phyloP scores from a whole-genome alignment of 2,888 invertebrate species.

The Mystacides longicornis region DNA sequence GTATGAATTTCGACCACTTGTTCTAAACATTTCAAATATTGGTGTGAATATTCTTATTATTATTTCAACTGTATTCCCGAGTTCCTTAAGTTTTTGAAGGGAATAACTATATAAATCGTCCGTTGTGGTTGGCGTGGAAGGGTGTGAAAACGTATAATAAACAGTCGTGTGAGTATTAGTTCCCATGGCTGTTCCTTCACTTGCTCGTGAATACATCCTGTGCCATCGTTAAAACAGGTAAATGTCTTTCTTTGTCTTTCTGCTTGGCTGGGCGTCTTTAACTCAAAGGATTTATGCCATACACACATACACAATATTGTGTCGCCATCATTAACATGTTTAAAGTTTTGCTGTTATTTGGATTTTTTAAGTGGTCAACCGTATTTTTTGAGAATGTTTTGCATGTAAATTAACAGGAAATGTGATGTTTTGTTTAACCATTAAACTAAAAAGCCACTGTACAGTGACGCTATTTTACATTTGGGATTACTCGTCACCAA shows the following conservation, averaged over 20 bases:
- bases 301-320: background rate
- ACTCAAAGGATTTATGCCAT: background rate
- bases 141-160: background rate
- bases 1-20: no score
- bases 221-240: conserved; percentile 16
- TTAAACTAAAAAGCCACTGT: no score
- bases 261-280: conserved; percentile 14
- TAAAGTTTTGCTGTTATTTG: background rate
- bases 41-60: no score
- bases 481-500: no score
- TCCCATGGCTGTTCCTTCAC: background rate
- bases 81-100: no score
- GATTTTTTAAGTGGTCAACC: background rate
- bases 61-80: no score
- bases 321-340: conserved; percentile 1
- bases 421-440: no score
- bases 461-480: no score
- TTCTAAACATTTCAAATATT: no score
- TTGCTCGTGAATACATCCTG: conserved; percentile 12
- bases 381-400: background rate
- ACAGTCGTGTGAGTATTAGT: conserved; percentile 1
- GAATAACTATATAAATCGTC: no score
- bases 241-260: conserved; percentile 12
- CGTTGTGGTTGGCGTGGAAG: background rate
- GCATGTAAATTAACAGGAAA: no score